Percentiles rank a stretch among this genome's conserved stretches.
Conservation (phyloP, 1,140 invertebrate species). For the Plectrocnemia conspersa region DNA sequence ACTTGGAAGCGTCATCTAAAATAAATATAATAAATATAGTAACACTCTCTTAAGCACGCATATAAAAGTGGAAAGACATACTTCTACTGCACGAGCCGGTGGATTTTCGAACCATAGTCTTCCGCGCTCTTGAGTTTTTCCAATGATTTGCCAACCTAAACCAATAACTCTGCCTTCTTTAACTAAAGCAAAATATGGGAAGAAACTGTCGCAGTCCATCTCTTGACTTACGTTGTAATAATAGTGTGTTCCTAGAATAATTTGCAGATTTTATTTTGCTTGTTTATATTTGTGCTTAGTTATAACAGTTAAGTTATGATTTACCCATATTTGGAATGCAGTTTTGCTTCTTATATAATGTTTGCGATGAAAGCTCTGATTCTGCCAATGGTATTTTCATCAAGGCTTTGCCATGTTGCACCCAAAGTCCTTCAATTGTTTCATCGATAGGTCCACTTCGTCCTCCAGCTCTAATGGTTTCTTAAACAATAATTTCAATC, state of each 20-base stretch:
- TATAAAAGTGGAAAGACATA: slow-evolving; percentile 5
- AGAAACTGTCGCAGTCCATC: slow-evolving; percentile 42
- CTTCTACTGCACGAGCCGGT: slow-evolving; percentile 31
- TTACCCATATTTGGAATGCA: slow-evolving; percentile 49
- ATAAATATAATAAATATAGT: neutral
- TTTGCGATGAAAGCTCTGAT: slow-evolving; percentile 38
- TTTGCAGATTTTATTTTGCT: neutral
- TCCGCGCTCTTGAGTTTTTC: slow-evolving; percentile 31
- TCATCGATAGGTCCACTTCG: slow-evolving; percentile 43
- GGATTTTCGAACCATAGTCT: slow-evolving; percentile 44
- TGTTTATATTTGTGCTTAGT: neutral
- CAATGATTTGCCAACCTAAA: slow-evolving; percentile 44
- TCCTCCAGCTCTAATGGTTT: slow-evolving; percentile 43
- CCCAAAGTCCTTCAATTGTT: slow-evolving; percentile 45
- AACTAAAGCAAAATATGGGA: slow-evolving; percentile 44
- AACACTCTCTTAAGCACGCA: neutral
- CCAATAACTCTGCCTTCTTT: slow-evolving; percentile 42
- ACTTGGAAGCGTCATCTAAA: slow-evolving; percentile 42
- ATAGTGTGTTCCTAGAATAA: slow-evolving; percentile 44
- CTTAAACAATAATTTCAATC: slow-evolving; percentile 32
- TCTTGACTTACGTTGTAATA: slow-evolving; percentile 45
- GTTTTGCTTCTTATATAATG: slow-evolving; percentile 45
- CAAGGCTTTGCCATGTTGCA: slow-evolving; percentile 40
- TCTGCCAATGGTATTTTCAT: slow-evolving; percentile 43
- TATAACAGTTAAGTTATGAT: neutral